phyloP scores from a whole-genome alignment of 2,113 vertebrate species.

The Telmatochromis sp. region DNA sequence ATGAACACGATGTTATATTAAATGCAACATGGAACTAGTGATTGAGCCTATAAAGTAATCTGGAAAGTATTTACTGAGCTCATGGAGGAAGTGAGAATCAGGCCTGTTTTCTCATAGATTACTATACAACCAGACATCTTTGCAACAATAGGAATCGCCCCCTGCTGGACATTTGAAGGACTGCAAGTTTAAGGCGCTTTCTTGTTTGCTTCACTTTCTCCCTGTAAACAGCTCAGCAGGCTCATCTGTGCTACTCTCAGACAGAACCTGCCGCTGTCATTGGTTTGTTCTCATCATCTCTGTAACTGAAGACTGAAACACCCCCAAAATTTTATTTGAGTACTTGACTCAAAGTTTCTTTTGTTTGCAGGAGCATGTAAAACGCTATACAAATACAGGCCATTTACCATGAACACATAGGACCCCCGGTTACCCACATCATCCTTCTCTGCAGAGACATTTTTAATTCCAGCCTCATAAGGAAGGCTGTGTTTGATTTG shows the following conservation, averaged over 20 bases:
- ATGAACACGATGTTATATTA: neutral
- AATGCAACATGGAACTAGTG: neutral
- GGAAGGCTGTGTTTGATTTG: neutral
- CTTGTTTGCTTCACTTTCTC: neutral
- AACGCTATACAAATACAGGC: accelerated
- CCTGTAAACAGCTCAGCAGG: neutral
- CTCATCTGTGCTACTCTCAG: neutral
- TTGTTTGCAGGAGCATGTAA: neutral
- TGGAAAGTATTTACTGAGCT: neutral
- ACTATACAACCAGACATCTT: neutral
- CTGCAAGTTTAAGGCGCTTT: neutral
- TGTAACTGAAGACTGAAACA: neutral
- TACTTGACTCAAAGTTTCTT: neutral
- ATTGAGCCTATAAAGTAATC: accelerated
- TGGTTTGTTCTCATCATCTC: neutral
- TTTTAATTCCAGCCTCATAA: neutral
- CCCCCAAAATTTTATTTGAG: accelerated
- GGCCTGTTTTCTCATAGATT: accelerated
- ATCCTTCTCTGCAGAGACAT: neutral
- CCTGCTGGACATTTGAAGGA: neutral
- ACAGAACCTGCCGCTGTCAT: accelerated
- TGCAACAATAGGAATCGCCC: neutral
- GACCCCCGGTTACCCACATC: neutral
- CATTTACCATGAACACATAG: neutral
- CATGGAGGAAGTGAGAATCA: neutral